Conservation (phyloP, 2,113 vertebrate species). For the Cyprinus carpio region DNA sequence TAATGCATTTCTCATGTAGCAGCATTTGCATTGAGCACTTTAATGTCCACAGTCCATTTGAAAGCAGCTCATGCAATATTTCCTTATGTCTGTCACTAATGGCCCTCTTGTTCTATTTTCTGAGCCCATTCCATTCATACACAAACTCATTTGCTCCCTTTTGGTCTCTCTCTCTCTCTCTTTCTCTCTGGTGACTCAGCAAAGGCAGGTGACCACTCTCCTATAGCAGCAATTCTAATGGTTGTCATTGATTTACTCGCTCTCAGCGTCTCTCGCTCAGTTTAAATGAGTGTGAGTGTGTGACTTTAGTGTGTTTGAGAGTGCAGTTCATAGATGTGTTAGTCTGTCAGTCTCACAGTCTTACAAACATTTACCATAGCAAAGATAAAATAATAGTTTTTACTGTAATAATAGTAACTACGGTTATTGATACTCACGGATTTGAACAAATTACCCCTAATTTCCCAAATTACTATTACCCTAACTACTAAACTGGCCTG, state of each 20-base stretch:
- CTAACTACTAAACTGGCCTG: neutral
- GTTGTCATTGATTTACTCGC: neutral
- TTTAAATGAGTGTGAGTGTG: constrained; percentile 4
- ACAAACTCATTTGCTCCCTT: neutral
- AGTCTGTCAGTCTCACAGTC: neutral
- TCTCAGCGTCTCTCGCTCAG: constrained; percentile 7
- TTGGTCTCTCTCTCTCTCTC: neutral
- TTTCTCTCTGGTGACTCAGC: neutral
- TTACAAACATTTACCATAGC: neutral
- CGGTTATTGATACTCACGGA: neutral
- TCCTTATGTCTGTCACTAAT: constrained; percentile 20
- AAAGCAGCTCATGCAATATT: constrained; percentile 22
- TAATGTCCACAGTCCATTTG: constrained; percentile 13
- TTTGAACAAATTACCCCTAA: neutral
- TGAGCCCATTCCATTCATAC: constrained; percentile 11
- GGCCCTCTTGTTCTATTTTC: constrained; percentile 30
- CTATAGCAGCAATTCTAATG: constrained; percentile 2
- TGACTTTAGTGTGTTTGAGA: neutral
- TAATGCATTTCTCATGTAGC: constrained; percentile 7
- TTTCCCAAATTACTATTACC: neutral
- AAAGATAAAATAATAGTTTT: neutral
- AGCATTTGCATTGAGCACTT: constrained; percentile 22
- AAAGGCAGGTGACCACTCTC: neutral
- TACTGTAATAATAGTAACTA: neutral
- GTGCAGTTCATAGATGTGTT: neutral